These are phyloP conservation scores for Trichopoda pennipes DNA, from an alignment of 2,888 invertebrate species.

Conservation along the genomic window DNA sequence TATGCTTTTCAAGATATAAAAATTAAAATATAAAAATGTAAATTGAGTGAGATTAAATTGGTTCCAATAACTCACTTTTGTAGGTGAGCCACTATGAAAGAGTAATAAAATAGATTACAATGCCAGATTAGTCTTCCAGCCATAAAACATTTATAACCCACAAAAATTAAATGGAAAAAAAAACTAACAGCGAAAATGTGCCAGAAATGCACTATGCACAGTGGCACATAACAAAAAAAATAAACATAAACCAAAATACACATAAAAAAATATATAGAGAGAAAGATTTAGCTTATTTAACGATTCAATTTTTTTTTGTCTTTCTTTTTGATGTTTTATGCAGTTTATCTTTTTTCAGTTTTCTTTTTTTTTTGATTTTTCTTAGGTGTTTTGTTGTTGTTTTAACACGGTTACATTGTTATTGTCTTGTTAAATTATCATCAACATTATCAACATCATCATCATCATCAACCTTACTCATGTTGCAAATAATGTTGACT, in stretches of 20 bases:
- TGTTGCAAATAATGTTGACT: constrained; percentile 42
- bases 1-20: too few species aligned
- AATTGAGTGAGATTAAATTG: too few species aligned
- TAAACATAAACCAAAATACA: not conserved
- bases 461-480: constrained; percentile 34
- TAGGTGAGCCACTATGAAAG: too few species aligned
- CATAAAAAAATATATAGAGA: constrained; percentile 7
- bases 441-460: constrained; percentile 27
- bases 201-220: constrained; percentile 6
- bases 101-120: too few species aligned
- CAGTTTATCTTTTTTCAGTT: constrained; percentile 37
- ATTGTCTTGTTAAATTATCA: constrained; percentile 56
- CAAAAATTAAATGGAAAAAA: constrained; percentile 1
- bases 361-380: constrained; percentile 12
- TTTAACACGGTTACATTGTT: constrained; percentile 44
- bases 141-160: not conserved
- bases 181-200: constrained; percentile 7
- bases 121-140: too few species aligned
- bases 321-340: not conserved
- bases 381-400: constrained; percentile 39
- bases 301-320: constrained; percentile 28
- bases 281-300: constrained; percentile 35
- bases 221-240: constrained; percentile 2
- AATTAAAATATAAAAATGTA: too few species aligned
- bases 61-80: too few species aligned